A percentile compares a stretch with the other conserved stretches of the same genome.
These are phyloP conservation scores for Capromys pilorides DNA, from an alignment of 2,797 vertebrate species.

Conservation along the genomic window DNA sequence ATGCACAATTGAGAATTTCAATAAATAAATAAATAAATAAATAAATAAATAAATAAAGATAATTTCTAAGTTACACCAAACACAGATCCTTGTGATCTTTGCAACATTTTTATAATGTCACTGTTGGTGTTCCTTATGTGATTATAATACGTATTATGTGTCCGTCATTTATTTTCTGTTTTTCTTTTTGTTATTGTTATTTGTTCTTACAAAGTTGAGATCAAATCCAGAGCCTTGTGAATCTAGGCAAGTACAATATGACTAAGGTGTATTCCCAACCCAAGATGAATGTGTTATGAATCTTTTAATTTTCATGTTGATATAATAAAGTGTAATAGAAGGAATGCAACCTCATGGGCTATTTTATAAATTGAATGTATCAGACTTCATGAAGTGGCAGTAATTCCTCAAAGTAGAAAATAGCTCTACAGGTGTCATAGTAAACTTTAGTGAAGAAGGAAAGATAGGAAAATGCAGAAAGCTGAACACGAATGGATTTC, in stretches of 20 bases:
- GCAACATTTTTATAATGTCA: conserved; percentile 19
- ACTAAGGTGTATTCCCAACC: neutral
- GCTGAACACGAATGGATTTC: conserved; percentile 6
- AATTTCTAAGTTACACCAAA: conserved; percentile 51
- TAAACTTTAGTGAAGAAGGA: neutral
- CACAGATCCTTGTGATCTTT: neutral
- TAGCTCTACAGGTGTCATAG: neutral
- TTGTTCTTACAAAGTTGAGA: neutral
- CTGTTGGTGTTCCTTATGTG: neutral
- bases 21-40: too few relatives aligned
- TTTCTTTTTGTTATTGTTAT: neutral
- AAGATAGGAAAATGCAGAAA: neutral
- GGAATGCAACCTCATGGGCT: neutral
- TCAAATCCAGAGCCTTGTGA: neutral
- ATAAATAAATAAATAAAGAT: too few relatives aligned
- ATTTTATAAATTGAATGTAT: conserved; percentile 36
- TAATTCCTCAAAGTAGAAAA: neutral
- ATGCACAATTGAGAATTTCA: too few relatives aligned
- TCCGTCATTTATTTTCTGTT: neutral
- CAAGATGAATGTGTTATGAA: conserved; percentile 8
- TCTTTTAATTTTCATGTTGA: conserved; percentile 15
- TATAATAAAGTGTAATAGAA: conserved; percentile 28
- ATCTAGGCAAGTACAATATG: neutral
- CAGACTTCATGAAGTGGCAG: neutral
- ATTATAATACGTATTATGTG: neutral